These are phyloP conservation scores for Phaethon lepturus DNA, from an alignment of 2,113 vertebrate species.

Conservation along the genomic window DNA sequence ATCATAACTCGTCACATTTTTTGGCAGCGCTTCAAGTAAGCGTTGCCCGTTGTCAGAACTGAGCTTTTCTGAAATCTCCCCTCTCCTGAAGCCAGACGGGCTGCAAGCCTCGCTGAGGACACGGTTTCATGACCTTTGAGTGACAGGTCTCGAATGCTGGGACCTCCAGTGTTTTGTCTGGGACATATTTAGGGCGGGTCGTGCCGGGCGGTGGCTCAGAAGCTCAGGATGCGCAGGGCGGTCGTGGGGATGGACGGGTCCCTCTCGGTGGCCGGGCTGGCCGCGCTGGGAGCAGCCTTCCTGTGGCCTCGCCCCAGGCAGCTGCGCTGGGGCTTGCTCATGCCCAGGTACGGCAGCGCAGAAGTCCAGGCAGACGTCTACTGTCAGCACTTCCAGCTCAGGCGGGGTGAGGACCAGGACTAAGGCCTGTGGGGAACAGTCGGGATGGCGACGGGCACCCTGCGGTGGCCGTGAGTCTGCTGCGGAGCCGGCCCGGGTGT, in stretches of 20 bases:
- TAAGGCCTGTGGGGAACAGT: neutral
- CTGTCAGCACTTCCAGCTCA: neutral
- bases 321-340: neutral
- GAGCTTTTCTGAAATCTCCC: neutral
- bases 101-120: neutral
- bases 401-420: neutral
- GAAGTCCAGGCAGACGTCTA: neutral
- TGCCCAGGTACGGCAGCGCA: neutral
- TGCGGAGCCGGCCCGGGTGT: neutral
- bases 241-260: neutral
- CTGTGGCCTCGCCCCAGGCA: neutral
- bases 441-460: neutral
- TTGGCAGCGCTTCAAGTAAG: neutral
- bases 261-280: neutral
- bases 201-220: rapidly evolving
- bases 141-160: neutral
- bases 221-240: neutral
- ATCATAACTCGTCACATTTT: neutral
- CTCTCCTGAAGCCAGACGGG: neutral
- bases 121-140: neutral
- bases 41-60: neutral
- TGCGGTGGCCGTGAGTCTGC: neutral
- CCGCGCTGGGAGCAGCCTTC: neutral
- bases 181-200: neutral
- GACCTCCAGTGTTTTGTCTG: neutral